Evolutionary conservation across 1,140 invertebrate genomes (phyloP), one percentile per base, ranked within the genome.

Genomic region (Sinonovacula constricta): DNA sequence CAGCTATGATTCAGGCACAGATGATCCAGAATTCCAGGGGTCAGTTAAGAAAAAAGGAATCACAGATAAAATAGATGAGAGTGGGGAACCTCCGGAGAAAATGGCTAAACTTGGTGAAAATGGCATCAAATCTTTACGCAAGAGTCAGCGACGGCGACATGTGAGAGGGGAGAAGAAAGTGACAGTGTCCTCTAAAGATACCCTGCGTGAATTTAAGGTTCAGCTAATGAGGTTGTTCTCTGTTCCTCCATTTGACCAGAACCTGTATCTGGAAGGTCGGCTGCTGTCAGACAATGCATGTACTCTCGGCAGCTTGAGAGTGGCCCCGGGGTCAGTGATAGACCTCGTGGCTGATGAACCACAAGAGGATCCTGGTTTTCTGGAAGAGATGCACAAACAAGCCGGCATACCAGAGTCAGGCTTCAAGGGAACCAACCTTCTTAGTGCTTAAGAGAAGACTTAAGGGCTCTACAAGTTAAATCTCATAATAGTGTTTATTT

Each of bases 231-330:
- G 89, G n/a, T 81, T 88, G 63, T 92, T 92, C 76, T 84, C 88
- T 28, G 92, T 93, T 5, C 87, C 91, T 5, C 91, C 92, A 4
- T 92, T 89, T 85, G 93, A 93, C 83, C 93, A 93, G 79, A 90
- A 92, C 72, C 83, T 93, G 31, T 89, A 74, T 3, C 71, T 90
- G n/a, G 86, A 91, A 60, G 92, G 91, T 0, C 72, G 80, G 33
- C 79, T 82, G 24, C 81, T 93, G n/a, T 76, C 22, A 18, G 90
- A 91, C 31, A 86, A 90, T 56, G 71, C 85, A 0, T 81, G 86
- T 2, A 92, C 92, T 0, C 81, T 93, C 15, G 83, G 86, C 3
- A 86, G 88, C 33, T 85, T 93, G 0, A 83, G 86, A 31, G 87
- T 93, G 24, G 87, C 87, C n/a, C 92, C 92, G 2, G 89, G 90